phyloP scores from a whole-genome alignment of 2,113 vertebrate species.

The Vulpes lagopus region DNA sequence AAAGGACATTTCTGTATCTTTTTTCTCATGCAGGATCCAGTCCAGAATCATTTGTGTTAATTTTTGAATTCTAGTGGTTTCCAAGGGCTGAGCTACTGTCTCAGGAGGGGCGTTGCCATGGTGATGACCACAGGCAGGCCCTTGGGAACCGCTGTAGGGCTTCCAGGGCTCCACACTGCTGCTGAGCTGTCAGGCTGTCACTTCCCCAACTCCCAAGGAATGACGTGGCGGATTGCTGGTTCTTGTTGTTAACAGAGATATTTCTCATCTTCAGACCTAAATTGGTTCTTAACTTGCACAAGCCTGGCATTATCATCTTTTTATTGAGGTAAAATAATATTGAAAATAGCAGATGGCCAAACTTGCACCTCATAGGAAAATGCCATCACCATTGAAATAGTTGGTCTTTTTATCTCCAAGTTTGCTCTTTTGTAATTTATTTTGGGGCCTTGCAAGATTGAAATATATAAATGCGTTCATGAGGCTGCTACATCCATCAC shows the following conservation, averaged over 20 bases:
- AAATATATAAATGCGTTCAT: neutral
- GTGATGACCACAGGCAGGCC: constrained; percentile 12
- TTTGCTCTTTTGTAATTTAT: constrained; percentile 30
- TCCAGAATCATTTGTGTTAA: neutral
- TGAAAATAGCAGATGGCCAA: neutral
- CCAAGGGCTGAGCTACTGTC: neutral
- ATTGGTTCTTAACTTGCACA: neutral
- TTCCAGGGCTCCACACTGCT: neutral
- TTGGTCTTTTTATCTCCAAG: neutral
- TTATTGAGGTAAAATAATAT: constrained; percentile 33
- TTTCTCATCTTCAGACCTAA: constrained; percentile 33
- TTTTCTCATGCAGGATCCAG: neutral
- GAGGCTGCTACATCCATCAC: neutral
- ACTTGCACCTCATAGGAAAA: neutral
- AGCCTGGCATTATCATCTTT: neutral
- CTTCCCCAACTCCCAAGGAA: neutral
- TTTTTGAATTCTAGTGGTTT: constrained; percentile 50
- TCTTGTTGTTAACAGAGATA: neutral
- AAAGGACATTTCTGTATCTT: constrained; percentile 9
- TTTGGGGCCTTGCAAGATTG: neutral
- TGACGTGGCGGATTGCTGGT: neutral
- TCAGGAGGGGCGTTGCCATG: neutral
- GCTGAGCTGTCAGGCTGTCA: neutral
- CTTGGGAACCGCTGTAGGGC: neutral
- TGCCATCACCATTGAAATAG: neutral